Evolutionary conservation across 2,797 vertebrate genomes (phyloP), one percentile per base, ranked within the genome.

Genomic region (Centropyge bicolor): DNA sequence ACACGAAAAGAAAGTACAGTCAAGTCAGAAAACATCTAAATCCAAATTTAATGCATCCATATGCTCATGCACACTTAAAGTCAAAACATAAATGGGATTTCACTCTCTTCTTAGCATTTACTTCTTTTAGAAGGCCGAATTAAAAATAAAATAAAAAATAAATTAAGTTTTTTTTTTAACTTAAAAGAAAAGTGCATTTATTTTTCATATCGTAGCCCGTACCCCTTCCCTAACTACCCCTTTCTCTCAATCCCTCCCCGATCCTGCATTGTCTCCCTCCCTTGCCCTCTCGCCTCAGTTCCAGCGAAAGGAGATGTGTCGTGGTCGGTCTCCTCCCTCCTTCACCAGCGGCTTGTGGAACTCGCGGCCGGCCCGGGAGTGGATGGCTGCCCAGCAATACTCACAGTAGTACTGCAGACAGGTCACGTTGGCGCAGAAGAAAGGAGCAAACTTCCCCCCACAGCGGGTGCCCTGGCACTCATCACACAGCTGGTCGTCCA

Each of bases 351-450:
- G 98, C 95, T 99, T 99, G 95, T 99, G 98, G 95, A 99, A 99
- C 91, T 99, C 98, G 66, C 98, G 97, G 89, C 98, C 98, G 22
- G 98, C 98, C 1, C 98, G 96, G 83, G 98, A 99, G 90, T 99
- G 98, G 93, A 99, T 99, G 94, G 98, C 98, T 88, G 98, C 98
- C 98, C 98, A 99, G 96, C 98, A 99, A 95, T 99, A 99, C 97
- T 99, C 98, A 93, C 98, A 99, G 97, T 99, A 99, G 96, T 99
- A 99, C 97, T 99, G 98, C 95, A 99, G 97, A 96, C 98, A 99
- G 95, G 98, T 99, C 94, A 99, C 98, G 35, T 99, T 99, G 94
- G 98, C 98, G 95, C 98, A 99, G 97, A 99, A 99, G 95, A 99
- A 99, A 60, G 98, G 98, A 80, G 98, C 98, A 74, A 99, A 99